Base-by-base conservation (phyloP, 2,888 invertebrate genomes). In the Tricholauxania praeusta region DNA sequence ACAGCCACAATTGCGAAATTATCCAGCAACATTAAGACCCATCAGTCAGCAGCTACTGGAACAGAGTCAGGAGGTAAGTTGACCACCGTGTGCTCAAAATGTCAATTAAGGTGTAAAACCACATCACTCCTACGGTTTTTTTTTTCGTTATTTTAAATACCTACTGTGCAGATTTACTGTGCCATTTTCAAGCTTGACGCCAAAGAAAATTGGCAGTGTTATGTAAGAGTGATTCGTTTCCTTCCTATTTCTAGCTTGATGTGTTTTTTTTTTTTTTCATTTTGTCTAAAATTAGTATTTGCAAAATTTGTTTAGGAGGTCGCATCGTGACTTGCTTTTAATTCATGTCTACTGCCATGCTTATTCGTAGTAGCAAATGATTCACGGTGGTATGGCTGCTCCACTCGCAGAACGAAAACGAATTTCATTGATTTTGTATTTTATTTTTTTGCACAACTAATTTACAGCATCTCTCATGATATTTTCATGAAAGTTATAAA, bases 11-110 rank as follows among this genome's bases (percentile, higher is more conserved):
- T 81, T 86, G 78, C 84, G 86, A 66, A 86, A 86, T 76, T 86
- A 82, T 77, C 84, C 82, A 22, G 82, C 83, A 8, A 80, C 81
- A 72, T 78, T 83, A 63, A 80, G 85, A 65, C 86, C 86, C 19
- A 86, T 85, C 73, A 83, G 83, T 51, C 82, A 82, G 52, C 84
- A 84, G 70, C 76, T 84, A 76, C 79, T 86, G 78, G 86, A 85
- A 75, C 86, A 86, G 75, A 86, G 86, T 76, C 86, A 85, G 76
- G 86, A 86, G 86, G 86, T 86, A 77, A 84, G 83, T 73, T 12
- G 14, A 17, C 12, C 12, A n/a, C 6, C 57, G 57, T 57, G n/a
- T 8, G 57, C 39, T 63, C 63, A 39, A 22, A 17, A 59, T 17
- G 14, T 15, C 28, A 57, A 57, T 57, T 47, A 49, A 49, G 49